A percentile compares a stretch with the other conserved stretches of the same genome.
Conservation (phyloP, 2,888 invertebrate species). For the Oscheius sp. region DNA sequence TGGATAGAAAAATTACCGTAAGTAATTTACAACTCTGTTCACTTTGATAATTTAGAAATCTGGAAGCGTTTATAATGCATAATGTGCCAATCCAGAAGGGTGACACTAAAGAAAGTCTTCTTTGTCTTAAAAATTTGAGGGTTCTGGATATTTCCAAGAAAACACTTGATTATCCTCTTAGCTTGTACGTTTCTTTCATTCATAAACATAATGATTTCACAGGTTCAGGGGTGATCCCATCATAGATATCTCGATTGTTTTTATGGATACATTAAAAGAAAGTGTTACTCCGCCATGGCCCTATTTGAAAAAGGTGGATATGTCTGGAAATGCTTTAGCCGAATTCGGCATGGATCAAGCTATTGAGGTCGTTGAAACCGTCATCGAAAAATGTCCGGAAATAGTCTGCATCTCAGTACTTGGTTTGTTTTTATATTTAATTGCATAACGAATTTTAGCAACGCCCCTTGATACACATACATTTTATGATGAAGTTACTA, state of each 20-base stretch:
- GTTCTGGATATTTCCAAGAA: constrained; percentile 56
- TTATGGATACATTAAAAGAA: constrained; percentile 46
- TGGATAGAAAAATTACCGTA: constrained; percentile 34
- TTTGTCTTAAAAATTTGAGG: constrained; percentile 43
- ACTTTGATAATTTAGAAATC: constrained; percentile 42
- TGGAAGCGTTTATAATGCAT: constrained; percentile 57
- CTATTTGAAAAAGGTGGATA: constrained; percentile 51
- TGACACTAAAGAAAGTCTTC: constrained; percentile 42
- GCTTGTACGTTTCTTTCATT: neutral
- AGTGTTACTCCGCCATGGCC: constrained; percentile 47
- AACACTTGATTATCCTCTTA: constrained; percentile 37
- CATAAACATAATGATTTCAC: neutral
- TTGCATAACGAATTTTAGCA: constrained; percentile 31
- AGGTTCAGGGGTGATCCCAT: constrained; percentile 41
- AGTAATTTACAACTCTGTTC: neutral
- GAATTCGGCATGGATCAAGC: constrained; percentile 53
- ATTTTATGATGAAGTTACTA: constrained; percentile 25
- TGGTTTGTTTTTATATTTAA: constrained; percentile 35
- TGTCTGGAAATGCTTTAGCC: constrained; percentile 56
- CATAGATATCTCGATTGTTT: constrained; percentile 46
- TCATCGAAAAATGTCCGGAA: constrained; percentile 49
- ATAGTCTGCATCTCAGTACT: constrained; percentile 49
- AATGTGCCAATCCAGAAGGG: constrained; percentile 50
- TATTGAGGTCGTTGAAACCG: constrained; percentile 43
- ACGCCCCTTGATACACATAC: constrained; percentile 52